Evolutionary conservation across 2,797 vertebrate genomes (phyloP), one percentile per base, ranked within the genome.

Genomic region (Alca torda): DNA sequence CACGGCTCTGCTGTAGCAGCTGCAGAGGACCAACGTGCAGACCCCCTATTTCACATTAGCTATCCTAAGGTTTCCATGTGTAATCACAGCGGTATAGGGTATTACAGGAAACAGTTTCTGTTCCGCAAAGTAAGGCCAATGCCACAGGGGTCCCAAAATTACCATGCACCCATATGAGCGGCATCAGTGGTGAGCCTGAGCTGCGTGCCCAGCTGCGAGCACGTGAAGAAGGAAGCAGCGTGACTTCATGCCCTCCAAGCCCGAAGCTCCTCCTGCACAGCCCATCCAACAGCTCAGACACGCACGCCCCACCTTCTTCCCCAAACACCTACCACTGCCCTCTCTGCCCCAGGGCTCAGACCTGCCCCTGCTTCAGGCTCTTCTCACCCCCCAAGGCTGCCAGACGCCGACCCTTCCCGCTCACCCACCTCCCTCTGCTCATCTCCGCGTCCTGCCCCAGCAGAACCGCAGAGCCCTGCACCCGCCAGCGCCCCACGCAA

Each of bases 161-260:
- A 16, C 28, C 48, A 17, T 3, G 15, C 8, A 54, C 41, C 13
- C 4, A 0, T 31, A n/a, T 0, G 4, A 51, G 30, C 30, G 41
- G 76, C 67, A 70, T 33, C 60, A 37, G 13, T 26, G 7, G 0
- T 0, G 2, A 85, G 53, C 43, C 61, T 21, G 46, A 83, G 85
- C 84, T 70, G 78, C 1, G 3, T 35, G 60, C 26, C 65, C 72
- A 67, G 63, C 33, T 72, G 57, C 41, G 35, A 10, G 31, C 20
- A 5, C 0, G 1, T 4, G 28, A 84, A 68, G 53, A 35, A 73
- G 35, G 16, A 51, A 56, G 13, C n/a, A 60, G 4, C 26, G 31
- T 6, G 84, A 25, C 24, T 25, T 3, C 41, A 11, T 23, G 33
- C 1, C 24, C n/a, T 59, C 20, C 37, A 68, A 78, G 61, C 12